phyloP scores from a whole-genome alignment of 2,113 vertebrate species.

The Gasterosteus aculeatus region DNA sequence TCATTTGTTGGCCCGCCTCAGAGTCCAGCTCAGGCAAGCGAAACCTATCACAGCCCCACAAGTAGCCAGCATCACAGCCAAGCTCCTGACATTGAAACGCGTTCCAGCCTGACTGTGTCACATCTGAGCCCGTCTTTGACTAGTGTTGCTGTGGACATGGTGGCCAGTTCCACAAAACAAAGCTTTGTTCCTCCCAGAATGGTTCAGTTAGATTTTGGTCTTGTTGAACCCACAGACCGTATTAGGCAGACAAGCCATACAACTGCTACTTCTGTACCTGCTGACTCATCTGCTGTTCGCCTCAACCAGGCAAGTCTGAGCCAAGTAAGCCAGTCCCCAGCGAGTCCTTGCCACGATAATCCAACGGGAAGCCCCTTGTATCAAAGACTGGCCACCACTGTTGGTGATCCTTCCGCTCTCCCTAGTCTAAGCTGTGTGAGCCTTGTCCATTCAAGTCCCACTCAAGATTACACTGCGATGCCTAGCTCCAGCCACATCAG shows the following conservation, averaged over 20 bases:
- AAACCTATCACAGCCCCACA: not conserved
- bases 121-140: conserved; percentile 11
- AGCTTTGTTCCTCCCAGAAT: not conserved
- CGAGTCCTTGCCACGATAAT: conserved; percentile 9
- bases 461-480: conserved; percentile 49
- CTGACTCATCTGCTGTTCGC: conserved; percentile 1
- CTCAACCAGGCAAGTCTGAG: not conserved
- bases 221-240: conserved; percentile 3
- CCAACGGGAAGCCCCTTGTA: conserved; percentile 7
- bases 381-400: conserved; percentile 23
- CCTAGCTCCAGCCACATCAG: conserved; percentile 19
- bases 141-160: not conserved
- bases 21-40: conserved; percentile 40
- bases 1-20: conserved; percentile 29
- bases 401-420: conserved; percentile 22
- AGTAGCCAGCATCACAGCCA: not conserved
- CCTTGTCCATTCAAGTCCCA: conserved; percentile 16
- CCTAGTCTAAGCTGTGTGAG: conserved; percentile 3
- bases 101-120: not conserved
- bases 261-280: conserved; percentile 9
- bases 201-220: not conserved
- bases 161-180: not conserved
- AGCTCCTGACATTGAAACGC: conserved; percentile 22
- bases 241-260: not conserved
- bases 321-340: conserved; percentile 8